Conservation (phyloP, 2,888 invertebrate genomes). For the Troides oblongomaculatus region DNA sequence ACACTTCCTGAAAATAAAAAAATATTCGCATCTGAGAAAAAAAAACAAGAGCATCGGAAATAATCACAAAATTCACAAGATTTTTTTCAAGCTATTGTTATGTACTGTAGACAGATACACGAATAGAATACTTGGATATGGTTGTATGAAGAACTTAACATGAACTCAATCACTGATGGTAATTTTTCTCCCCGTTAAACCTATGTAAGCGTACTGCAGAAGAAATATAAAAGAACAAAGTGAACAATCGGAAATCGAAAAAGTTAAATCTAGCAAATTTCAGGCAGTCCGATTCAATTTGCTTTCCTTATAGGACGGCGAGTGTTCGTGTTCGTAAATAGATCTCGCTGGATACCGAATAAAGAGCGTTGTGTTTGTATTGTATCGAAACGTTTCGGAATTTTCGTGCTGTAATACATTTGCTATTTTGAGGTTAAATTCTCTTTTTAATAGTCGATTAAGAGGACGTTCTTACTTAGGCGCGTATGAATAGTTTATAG, state of each 20-base stretch:
- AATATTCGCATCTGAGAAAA: no score
- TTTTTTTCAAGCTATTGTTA: no score
- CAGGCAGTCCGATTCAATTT: conserved; percentile 36
- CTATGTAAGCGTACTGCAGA: not conserved
- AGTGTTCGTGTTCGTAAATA: conserved; percentile 33
- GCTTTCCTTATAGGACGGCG: conserved; percentile 32
- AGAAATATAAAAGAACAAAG: conserved; percentile 14
- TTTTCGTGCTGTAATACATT: conserved; percentile 13
- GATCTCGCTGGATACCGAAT: conserved; percentile 11
- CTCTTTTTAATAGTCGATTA: not conserved
- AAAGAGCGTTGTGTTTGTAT: conserved; percentile 14
- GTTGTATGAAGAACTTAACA: no score
- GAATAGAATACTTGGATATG: no score
- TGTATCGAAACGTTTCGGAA: conserved; percentile 21
- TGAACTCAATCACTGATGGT: no score
- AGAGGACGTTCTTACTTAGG: no score
- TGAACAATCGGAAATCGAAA: conserved; percentile 31
- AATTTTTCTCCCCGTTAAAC: not conserved
- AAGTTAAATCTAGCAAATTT: conserved; percentile 34
- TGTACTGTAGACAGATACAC: not conserved
- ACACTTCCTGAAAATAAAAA: no score
- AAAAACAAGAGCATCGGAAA: no score
- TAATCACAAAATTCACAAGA: no score
- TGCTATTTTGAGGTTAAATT: not conserved
- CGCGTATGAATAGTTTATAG: no score